Evolutionary conservation across 2,797 vertebrate species (phyloP).

Genomic region (Meda fulgida): DNA sequence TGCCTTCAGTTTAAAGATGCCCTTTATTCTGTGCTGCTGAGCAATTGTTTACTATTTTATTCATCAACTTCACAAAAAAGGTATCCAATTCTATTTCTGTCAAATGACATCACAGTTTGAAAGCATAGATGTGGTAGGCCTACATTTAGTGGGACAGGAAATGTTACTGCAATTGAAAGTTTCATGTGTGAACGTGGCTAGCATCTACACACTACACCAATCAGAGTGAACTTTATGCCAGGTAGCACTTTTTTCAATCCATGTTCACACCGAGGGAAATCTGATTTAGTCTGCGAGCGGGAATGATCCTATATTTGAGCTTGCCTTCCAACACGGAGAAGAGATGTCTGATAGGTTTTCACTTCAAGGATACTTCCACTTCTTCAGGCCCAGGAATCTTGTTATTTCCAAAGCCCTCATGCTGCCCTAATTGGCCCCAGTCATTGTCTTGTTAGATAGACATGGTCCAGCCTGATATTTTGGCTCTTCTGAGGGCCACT

Average conservation of each 20-base stretch:
- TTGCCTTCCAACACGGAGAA: conserved; percentile 67
- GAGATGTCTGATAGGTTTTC: conserved; percentile 71
- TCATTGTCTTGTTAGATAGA: conserved; percentile 81
- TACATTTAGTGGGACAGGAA: background rate
- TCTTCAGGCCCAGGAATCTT: conserved; percentile 70
- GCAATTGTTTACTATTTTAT: background rate
- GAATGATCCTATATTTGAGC: conserved; percentile 73
- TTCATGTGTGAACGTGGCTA: background rate
- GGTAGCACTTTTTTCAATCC: conserved; percentile 73
- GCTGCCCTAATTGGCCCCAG: conserved; percentile 81
- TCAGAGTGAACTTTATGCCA: conserved; percentile 58
- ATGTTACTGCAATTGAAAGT: background rate
- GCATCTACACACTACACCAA: conserved; percentile 3
- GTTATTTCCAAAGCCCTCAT: conserved; percentile 74
- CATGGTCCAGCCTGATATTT: conserved; percentile 73
- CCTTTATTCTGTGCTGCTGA: background rate
- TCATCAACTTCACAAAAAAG: background rate
- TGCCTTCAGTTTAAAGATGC: background rate
- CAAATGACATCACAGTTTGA: background rate
- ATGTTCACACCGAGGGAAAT: conserved; percentile 75
- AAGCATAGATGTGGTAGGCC: background rate
- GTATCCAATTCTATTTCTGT: background rate
- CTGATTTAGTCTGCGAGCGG: conserved; percentile 71
- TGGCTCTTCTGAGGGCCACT: conserved; percentile 71
- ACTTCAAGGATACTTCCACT: conserved; percentile 72